Percentiles rank a stretch among this genome's conserved stretches.
phyloP scores from a whole-genome alignment of 2,888 invertebrate genomes.

The Cheilosia scutellata region DNA sequence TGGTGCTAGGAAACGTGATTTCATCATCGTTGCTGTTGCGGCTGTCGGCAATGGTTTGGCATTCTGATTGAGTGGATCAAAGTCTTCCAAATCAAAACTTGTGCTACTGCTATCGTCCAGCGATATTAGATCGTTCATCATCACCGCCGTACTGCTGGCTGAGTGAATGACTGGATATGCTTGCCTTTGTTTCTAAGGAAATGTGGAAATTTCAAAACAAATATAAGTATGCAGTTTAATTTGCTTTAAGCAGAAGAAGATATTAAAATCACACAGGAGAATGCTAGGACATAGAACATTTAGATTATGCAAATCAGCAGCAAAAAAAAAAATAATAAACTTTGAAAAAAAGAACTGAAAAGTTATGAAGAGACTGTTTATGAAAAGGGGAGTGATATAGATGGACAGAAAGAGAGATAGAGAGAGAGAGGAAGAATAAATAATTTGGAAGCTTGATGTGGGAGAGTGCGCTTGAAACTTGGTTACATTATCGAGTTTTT shows the following conservation, averaged over 20 bases:
- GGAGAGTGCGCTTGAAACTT: conserved; percentile 48
- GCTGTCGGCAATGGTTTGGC: conserved; percentile 83
- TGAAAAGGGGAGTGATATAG: conserved; percentile 19
- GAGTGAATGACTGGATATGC: conserved; percentile 69
- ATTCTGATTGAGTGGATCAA: conserved; percentile 87
- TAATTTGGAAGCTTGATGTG: conserved; percentile 46
- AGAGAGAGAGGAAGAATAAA: conserved; percentile 16
- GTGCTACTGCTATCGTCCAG: conserved; percentile 87
- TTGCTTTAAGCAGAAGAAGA: neutral
- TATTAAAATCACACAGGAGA: conserved; percentile 50
- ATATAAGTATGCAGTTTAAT: conserved; percentile 7
- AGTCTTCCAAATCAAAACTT: conserved; percentile 87
- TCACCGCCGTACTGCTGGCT: conserved; percentile 76
- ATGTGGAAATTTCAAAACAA: conserved; percentile 12
- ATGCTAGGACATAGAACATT: conserved; percentile 57
- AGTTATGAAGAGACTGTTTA: conserved; percentile 17
- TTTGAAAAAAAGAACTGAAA: conserved; percentile 9
- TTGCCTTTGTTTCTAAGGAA: conserved; percentile 69
- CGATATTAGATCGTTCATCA: conserved; percentile 87
- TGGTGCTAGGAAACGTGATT: conserved; percentile 57
- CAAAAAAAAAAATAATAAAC: conserved; percentile 46
- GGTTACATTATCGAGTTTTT: conserved; percentile 74
- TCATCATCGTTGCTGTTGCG: conserved; percentile 55
- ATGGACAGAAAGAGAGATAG: conserved; percentile 18
- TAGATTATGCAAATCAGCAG: conserved; percentile 60